Conservation (phyloP, 2,113 vertebrate species). For the Pluvianellus socialis region DNA sequence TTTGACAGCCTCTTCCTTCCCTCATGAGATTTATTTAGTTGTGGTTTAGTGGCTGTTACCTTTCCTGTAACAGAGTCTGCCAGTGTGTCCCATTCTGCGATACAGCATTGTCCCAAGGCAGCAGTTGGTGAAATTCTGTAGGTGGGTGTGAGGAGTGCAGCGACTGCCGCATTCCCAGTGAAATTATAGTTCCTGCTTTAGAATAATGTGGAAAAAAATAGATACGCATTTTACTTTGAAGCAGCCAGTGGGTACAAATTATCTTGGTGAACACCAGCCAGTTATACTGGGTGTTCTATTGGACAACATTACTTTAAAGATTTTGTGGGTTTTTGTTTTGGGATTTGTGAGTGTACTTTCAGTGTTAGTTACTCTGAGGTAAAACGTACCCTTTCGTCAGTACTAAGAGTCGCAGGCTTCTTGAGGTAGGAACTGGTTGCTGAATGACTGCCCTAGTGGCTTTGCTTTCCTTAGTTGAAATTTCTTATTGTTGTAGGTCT, state of each 20-base stretch:
- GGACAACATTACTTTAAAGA: background rate
- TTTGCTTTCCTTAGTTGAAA: background rate
- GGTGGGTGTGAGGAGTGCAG: rapidly evolving
- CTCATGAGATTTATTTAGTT: background rate
- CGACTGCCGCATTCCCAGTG: rapidly evolving
- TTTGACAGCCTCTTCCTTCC: background rate
- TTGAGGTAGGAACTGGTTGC: background rate
- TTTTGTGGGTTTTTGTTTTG: background rate
- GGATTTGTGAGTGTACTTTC: background rate
- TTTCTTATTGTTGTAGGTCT: background rate
- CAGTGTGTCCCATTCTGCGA: background rate
- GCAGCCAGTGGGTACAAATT: background rate
- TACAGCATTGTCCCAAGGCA: background rate
- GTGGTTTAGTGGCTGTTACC: background rate
- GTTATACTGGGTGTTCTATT: background rate
- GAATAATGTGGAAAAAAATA: background rate
- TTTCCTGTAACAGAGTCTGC: background rate
- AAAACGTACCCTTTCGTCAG: background rate
- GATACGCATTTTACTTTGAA: background rate
- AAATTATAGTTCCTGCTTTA: background rate
- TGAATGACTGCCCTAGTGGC: background rate
- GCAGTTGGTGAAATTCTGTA: background rate
- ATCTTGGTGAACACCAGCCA: background rate
- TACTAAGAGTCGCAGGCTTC: background rate
- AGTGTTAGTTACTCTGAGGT: background rate